Percentiles rank a stretch among this genome's conserved stretches.
These are phyloP conservation scores for Gallinago media DNA, from an alignment of 2,113 vertebrate genomes.

Conservation along the genomic window DNA sequence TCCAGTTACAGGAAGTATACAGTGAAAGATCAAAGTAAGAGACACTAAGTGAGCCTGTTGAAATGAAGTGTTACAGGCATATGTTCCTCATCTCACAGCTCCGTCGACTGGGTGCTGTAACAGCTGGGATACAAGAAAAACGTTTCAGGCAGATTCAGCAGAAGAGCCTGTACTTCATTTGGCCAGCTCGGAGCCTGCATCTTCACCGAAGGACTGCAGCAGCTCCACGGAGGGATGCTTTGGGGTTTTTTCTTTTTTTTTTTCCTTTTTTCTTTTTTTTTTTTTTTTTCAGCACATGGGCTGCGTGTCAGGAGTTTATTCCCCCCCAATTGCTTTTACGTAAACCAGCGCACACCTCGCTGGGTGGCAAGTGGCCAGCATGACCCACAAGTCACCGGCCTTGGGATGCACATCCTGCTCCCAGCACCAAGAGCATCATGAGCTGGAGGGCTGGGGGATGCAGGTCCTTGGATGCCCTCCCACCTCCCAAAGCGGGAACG, in stretches of 20 bases:
- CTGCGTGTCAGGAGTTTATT: not conserved
- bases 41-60: constrained; percentile 63
- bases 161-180: constrained; percentile 64
- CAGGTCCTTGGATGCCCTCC: rapidly evolving
- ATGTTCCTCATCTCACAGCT: constrained; percentile 71
- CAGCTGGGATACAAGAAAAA: constrained; percentile 69
- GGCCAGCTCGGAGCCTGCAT: constrained; percentile 13
- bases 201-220: constrained; percentile 26
- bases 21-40: constrained; percentile 70
- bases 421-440: rapidly evolving
- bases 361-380: not conserved
- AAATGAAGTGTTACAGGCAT: constrained; percentile 74
- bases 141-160: constrained; percentile 66
- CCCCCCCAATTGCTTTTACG: not conserved
- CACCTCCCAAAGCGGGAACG: rapidly evolving
- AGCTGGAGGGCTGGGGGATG: rapidly evolving
- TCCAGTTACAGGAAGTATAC: constrained; percentile 66
- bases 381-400: not conserved
- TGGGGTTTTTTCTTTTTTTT: not conserved
- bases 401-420: rapidly evolving
- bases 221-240: not conserved
- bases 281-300: not conserved
- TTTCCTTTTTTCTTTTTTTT: not conserved
- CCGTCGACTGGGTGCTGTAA: constrained; percentile 57
- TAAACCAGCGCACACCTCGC: not conserved